A percentile compares a stretch with the other conserved stretches of the same genome.
Conservation (phyloP, 1,140 invertebrate genomes). For the Mactra quadrangularis region DNA sequence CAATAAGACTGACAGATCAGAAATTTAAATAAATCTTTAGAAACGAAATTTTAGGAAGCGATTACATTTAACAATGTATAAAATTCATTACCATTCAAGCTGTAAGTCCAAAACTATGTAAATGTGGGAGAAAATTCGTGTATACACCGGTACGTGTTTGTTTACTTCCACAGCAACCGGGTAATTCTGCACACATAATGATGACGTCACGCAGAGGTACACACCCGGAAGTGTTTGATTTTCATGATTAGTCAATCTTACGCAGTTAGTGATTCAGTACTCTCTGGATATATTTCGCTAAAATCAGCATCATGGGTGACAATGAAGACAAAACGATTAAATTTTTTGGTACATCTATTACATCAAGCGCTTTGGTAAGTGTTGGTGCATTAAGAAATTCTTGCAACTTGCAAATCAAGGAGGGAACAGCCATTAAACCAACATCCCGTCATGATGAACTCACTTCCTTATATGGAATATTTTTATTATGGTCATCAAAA, state of each 20-base stretch:
- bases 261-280: too few species aligned
- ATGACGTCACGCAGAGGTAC: constrained; percentile 44
- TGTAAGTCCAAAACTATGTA: too few species aligned
- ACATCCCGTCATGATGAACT: too few species aligned
- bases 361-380: neutral
- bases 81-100: too few species aligned
- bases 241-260: neutral
- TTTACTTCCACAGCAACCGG: constrained; percentile 65
- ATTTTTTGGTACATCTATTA: constrained; percentile 13
- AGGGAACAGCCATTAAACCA: too few species aligned
- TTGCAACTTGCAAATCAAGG: too few species aligned
- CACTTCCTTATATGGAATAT: constrained; percentile 53
- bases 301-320: constrained; percentile 29
- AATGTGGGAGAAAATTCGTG: constrained; percentile 30
- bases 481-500: too few species aligned
- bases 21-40: too few species aligned
- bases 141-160: constrained; percentile 63
- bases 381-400: neutral
- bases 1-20: too few species aligned
- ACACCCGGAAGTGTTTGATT: constrained; percentile 52
- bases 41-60: too few species aligned
- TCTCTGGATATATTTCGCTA: too few species aligned
- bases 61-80: too few species aligned
- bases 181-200: constrained; percentile 38
- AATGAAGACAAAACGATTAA: constrained; percentile 15